Conservation (phyloP, 2,888 invertebrate genomes). For the Spodoptera littoralis region DNA sequence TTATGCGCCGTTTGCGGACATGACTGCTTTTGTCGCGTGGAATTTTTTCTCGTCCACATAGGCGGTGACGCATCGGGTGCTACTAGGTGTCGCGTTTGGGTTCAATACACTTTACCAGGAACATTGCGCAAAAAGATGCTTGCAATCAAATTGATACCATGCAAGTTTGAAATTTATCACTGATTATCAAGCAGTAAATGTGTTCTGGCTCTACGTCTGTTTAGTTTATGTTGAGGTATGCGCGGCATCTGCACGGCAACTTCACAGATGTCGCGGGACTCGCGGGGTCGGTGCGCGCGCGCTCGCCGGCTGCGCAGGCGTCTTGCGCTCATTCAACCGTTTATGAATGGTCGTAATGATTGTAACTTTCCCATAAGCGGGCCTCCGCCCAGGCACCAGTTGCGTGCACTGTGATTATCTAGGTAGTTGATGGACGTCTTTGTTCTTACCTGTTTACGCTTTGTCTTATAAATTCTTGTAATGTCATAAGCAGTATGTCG, state of each 20-base stretch:
- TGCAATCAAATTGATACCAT: slow-evolving; percentile 30
- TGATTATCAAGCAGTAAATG: slow-evolving; percentile 23
- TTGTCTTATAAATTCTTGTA: slow-evolving; percentile 45
- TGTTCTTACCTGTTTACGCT: slow-evolving; percentile 59
- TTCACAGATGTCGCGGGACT: slow-evolving; percentile 73
- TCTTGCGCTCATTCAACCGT: slow-evolving; percentile 85
- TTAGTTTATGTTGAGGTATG: slow-evolving; percentile 47
- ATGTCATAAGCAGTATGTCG: slow-evolving; percentile 49
- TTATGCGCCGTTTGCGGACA: slow-evolving; percentile 84
- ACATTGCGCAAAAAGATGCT: slow-evolving; percentile 48
- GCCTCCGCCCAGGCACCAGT: slow-evolving; percentile 75
- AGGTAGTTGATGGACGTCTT: slow-evolving; percentile 55
- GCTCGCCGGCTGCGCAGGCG: slow-evolving; percentile 72
- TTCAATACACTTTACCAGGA: slow-evolving; percentile 79
- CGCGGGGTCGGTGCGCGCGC: slow-evolving; percentile 71
- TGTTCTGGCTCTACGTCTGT: slow-evolving; percentile 39
- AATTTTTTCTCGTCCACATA: slow-evolving; percentile 77
- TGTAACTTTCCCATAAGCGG: slow-evolving; percentile 85
- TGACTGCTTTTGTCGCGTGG: slow-evolving; percentile 79
- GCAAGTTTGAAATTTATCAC: slow-evolving; percentile 28
- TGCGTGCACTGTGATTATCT: slow-evolving; percentile 65
- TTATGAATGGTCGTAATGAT: slow-evolving; percentile 85
- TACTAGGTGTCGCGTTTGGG: slow-evolving; percentile 76
- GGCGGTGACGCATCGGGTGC: slow-evolving; percentile 79
- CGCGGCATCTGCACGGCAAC: slow-evolving; percentile 67